Conservation (phyloP, 2,113 vertebrate species). For the Thunnus thynnus region DNA sequence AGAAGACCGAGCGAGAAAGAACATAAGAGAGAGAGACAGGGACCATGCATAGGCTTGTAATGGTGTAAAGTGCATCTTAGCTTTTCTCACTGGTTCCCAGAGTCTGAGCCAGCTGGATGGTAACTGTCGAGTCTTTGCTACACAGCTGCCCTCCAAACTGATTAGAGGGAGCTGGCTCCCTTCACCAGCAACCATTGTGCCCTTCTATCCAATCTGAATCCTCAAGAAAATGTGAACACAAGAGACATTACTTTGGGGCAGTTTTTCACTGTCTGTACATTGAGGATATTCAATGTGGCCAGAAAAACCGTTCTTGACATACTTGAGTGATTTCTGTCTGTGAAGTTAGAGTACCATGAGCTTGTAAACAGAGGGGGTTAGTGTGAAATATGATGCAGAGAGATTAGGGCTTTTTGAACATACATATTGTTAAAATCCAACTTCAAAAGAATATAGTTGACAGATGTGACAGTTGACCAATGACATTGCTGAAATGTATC, state of each 20-base stretch:
- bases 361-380: constrained; percentile 34
- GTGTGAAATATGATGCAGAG: constrained; percentile 31
- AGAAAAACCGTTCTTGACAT: constrained; percentile 1
- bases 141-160: constrained; percentile 83
- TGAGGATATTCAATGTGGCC: constrained; percentile 23
- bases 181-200: constrained; percentile 67
- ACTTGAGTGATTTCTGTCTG: constrained; percentile 21
- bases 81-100: constrained; percentile 78
- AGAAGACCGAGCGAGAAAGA: constrained; percentile 13
- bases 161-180: constrained; percentile 79
- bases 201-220: constrained; percentile 52
- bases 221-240: constrained; percentile 49
- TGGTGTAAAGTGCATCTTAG: constrained; percentile 71
- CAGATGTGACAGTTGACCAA: constrained; percentile 67
- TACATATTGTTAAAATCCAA: constrained; percentile 22
- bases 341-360: constrained; percentile 1
- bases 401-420: constrained; percentile 18
- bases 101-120: constrained; percentile 81
- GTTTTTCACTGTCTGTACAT: constrained; percentile 43
- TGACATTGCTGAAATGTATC: constrained; percentile 50
- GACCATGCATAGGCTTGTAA: constrained; percentile 54
- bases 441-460: constrained; percentile 48
- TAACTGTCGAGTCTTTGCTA: constrained; percentile 69
- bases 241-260: constrained; percentile 37
- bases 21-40: constrained; percentile 23